phyloP scores from a whole-genome alignment of 2,797 vertebrate genomes.

The Mormyrus proboscirostris region DNA sequence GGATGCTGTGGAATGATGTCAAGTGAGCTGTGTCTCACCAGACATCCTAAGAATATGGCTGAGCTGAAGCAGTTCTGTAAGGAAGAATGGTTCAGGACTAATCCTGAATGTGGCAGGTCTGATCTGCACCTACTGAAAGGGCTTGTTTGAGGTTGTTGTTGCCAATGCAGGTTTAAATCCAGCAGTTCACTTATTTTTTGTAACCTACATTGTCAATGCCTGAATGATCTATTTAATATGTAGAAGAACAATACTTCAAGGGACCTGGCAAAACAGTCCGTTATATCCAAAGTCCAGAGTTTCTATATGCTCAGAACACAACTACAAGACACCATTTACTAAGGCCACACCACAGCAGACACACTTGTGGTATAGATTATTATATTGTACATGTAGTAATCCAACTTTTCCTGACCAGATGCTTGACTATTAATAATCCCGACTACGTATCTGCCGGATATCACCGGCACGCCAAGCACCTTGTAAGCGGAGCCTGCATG shows the following conservation, averaged over 20 bases:
- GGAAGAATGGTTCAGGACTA: not conserved
- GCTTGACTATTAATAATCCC: too few relatives aligned
- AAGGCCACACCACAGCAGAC: too few relatives aligned
- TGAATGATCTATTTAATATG: not conserved
- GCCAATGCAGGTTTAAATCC: not conserved
- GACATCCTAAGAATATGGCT: not conserved
- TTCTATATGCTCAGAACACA: too few relatives aligned
- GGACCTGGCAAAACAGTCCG: too few relatives aligned
- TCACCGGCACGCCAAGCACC: too few relatives aligned
- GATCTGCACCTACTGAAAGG: not conserved
- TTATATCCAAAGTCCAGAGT: too few relatives aligned
- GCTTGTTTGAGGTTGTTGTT: not conserved
- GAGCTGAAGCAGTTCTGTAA: not conserved
- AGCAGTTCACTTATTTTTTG: not conserved
- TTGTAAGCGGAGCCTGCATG: too few relatives aligned
- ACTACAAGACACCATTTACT: too few relatives aligned
- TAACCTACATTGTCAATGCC: not conserved
- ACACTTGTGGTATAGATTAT: too few relatives aligned
- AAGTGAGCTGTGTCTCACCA: not conserved
- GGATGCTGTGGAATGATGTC: not conserved
- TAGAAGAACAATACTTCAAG: not conserved
- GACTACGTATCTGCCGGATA: too few relatives aligned
- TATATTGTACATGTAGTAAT: too few relatives aligned
- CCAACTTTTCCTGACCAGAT: too few relatives aligned
- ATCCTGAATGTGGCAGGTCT: not conserved